Evolutionary conservation across 2,113 vertebrate genomes (phyloP).

Genomic region (Dunckerocampus dactyliophorus): DNA sequence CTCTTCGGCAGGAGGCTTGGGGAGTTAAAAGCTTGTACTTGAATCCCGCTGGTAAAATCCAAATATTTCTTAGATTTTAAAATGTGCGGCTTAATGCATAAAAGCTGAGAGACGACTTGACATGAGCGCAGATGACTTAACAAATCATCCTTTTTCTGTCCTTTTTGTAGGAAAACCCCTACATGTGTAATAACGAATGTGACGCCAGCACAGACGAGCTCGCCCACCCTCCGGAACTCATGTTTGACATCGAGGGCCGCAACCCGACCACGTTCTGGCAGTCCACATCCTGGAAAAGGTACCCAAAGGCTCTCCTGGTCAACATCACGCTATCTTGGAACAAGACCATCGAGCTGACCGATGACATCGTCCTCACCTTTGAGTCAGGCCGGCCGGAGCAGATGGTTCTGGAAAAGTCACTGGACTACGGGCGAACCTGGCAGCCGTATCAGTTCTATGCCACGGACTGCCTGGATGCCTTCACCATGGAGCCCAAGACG

Average conservation of each 20-base stretch:
- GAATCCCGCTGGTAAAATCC: conserved; percentile 7
- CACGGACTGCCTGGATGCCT: conserved; percentile 95
- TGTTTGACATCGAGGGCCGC: conserved; percentile 96
- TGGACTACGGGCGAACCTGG: conserved; percentile 95
- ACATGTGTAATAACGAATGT: conserved; percentile 99
- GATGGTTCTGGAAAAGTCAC: conserved; percentile 97
- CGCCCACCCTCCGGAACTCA: conserved; percentile 92
- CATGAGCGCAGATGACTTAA: background rate
- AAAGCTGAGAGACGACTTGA: background rate
- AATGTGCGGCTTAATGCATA: background rate
- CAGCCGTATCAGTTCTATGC: conserved; percentile 98
- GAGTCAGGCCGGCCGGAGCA: conserved; percentile 95
- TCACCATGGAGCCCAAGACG: conserved; percentile 96
- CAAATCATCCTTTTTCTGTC: background rate
- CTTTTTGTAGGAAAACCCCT: conserved; percentile 87
- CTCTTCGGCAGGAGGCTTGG: conserved; percentile 53
- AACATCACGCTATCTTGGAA: conserved; percentile 98
- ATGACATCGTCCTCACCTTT: conserved; percentile 96
- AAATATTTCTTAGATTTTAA: background rate
- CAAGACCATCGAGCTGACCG: conserved; percentile 98
- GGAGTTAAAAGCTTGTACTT: conserved; percentile 42
- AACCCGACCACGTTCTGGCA: conserved; percentile 98
- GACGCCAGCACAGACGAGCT: conserved; percentile 90
- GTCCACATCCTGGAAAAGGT: conserved; percentile 93
- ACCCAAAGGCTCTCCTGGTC: conserved; percentile 89